Evolutionary conservation across 2,888 invertebrate species (phyloP).

Genomic region (Sarcophaga rosellei): DNA sequence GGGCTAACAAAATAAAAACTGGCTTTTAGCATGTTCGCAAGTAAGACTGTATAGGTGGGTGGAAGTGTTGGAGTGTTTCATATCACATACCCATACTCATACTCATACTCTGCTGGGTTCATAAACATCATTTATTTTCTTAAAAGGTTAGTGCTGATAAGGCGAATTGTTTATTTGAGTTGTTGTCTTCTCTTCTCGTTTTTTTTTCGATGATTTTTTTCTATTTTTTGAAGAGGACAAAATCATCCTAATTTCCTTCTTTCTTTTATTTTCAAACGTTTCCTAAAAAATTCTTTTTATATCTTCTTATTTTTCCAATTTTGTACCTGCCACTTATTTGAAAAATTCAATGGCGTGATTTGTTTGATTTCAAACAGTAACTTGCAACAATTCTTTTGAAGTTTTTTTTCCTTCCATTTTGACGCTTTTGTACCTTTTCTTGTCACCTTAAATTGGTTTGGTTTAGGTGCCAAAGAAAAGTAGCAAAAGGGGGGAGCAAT

Average conservation of each 20-base stretch:
- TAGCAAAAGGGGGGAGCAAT: background rate
- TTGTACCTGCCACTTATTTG: constrained; percentile 22
- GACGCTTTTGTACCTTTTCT: constrained; percentile 14
- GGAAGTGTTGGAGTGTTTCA: too few relatives aligned
- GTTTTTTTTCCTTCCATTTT: background rate
- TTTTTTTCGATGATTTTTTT: background rate
- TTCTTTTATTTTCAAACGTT: constrained; percentile 28
- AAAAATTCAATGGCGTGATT: constrained; percentile 51
- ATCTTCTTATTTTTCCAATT: background rate
- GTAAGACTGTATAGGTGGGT: background rate
- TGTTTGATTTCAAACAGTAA: constrained; percentile 45
- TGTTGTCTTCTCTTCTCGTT: background rate
- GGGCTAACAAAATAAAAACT: background rate
- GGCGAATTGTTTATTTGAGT: constrained; percentile 57
- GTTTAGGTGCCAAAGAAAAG: background rate
- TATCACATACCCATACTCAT: background rate
- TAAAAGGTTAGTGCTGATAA: constrained; percentile 64
- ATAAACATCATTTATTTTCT: constrained; percentile 55
- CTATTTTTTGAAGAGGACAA: constrained; percentile 20
- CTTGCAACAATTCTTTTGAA: constrained; percentile 33
- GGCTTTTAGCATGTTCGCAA: background rate
- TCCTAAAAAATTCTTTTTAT: constrained; percentile 38
- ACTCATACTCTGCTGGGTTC: constrained; percentile 1
- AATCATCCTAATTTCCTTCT: constrained; percentile 17
- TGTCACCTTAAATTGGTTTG: constrained; percentile 24